phyloP scores from a whole-genome alignment of 2,888 invertebrate species.

The Dicycla oo region DNA sequence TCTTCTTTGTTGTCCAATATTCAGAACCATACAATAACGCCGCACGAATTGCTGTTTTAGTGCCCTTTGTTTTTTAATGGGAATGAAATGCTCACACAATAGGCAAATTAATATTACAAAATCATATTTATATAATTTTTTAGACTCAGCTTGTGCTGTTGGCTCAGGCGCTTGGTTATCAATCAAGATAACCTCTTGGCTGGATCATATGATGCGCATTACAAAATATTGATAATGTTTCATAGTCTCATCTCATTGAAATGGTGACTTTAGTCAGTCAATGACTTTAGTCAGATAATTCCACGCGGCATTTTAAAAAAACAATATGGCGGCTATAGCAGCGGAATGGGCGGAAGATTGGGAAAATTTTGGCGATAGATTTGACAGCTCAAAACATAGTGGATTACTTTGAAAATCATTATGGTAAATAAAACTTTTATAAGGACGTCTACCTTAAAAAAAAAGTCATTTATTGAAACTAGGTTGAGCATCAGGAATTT shows the following conservation, averaged over 20 bases:
- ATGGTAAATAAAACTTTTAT: too few species aligned
- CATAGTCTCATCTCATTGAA: slow-evolving; percentile 42
- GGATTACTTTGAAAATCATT: not conserved
- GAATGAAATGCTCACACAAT: too few species aligned
- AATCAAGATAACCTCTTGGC: slow-evolving; percentile 29
- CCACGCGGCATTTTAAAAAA: slow-evolving; percentile 14
- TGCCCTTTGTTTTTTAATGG: too few species aligned
- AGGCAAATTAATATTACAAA: slow-evolving; percentile 28
- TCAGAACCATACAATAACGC: too few species aligned
- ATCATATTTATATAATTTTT: slow-evolving; percentile 35
- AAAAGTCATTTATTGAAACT: too few species aligned
- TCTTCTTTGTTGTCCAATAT: too few species aligned
- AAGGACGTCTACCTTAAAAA: too few species aligned
- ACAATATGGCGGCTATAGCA: slow-evolving; percentile 19
- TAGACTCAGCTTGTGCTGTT: slow-evolving; percentile 23
- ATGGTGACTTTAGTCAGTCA: slow-evolving; percentile 42
- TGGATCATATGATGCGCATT: slow-evolving; percentile 40
- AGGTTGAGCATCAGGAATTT: too few species aligned
- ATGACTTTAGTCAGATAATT: slow-evolving; percentile 36
- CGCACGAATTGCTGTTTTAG: too few species aligned
- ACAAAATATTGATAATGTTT: slow-evolving; percentile 57
- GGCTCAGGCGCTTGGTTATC: slow-evolving; percentile 44
- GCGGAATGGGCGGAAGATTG: not conserved
- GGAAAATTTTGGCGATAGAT: not conserved
- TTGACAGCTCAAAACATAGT: not conserved